phyloP scores from a whole-genome alignment of 1,140 invertebrate species.

The Eubasilissa regina region DNA sequence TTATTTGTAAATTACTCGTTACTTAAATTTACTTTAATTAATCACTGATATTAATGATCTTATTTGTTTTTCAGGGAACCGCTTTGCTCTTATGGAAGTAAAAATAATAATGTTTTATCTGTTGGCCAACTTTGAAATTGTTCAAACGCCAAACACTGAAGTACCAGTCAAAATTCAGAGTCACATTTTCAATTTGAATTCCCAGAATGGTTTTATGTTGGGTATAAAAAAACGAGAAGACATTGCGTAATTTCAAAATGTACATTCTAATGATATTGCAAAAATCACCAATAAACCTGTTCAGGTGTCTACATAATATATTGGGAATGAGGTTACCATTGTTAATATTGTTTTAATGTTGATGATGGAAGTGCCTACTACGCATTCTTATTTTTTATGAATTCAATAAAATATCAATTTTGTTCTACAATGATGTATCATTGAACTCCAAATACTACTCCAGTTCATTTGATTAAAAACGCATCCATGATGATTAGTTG shows the following conservation, averaged over 20 bases:
- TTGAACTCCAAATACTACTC: no score
- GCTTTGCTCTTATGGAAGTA: slow-evolving; percentile 51
- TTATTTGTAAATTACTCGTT: not conserved
- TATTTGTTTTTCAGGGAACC: slow-evolving; percentile 39
- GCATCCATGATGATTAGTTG: no score
- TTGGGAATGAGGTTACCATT: no score
- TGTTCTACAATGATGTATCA: no score
- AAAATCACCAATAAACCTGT: not conserved
- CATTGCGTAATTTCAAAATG: not conserved
- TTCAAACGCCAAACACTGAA: slow-evolving; percentile 45
- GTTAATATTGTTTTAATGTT: no score
- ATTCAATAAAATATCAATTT: no score
- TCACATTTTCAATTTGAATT: slow-evolving; percentile 18
- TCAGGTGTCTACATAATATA: no score
- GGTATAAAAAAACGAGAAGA: slow-evolving; percentile 52
- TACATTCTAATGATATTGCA: not conserved
- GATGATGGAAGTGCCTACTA: no score
- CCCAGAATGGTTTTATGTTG: slow-evolving; percentile 60
- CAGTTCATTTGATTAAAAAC: no score
- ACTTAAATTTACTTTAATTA: not conserved
- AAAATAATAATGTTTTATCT: slow-evolving; percentile 52
- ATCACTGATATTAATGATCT: not conserved
- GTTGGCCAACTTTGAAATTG: slow-evolving; percentile 49
- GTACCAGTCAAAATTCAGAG: slow-evolving; percentile 36
- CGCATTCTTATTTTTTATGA: no score